Evolutionary conservation across 1,140 invertebrate species (phyloP), one percentile per base, ranked within the genome.

Genomic region (Myzus persicae): DNA sequence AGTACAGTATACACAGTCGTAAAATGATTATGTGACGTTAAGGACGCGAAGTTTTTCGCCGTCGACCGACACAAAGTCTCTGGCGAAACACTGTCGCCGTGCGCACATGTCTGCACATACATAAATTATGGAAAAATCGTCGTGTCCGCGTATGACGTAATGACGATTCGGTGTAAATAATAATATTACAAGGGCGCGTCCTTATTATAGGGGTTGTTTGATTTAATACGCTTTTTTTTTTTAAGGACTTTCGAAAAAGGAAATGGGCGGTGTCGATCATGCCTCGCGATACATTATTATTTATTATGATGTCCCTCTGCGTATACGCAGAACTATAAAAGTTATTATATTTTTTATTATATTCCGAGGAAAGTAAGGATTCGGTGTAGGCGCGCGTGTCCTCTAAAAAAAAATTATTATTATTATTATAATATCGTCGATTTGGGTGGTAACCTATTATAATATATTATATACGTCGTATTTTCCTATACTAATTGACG

Each of bases 391-490:
- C 11, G n/a, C 31, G 11, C 31, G 59, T 76, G n/a, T 14, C 59
- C 14, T n/a, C n/a, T 76, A 76, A 36, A 76, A n/a, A 76, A 67
- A 67, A n/a, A n/a, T n/a, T n/a, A 26, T 31, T 2, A 67, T 67
- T 76, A 76, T 76, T 76, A 76, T 76, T n/a, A n/a, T n/a, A 76
- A 76, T 76, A n/a, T 76, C n/a, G 31, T 76, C 59, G n/a, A 76
- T n/a, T 76, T 76, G 59, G 31, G 59, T n/a, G 59, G 59, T 76
- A 36, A n/a, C 59, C 59, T 76, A 59, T 59, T 59, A 59, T 76
- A 76, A 14, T 67, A 67, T 31, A 67, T 76, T 51, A 24, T 22
- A 6, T 2, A 76, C 24, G 31, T 76, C 59, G 14, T n/a, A n/a
- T 24, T 18, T 76, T 36, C 36, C 3, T 76, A 76, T 18, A 76